Conservation (phyloP, 2,888 invertebrate species). For the Xestoiulus laeticollis region DNA sequence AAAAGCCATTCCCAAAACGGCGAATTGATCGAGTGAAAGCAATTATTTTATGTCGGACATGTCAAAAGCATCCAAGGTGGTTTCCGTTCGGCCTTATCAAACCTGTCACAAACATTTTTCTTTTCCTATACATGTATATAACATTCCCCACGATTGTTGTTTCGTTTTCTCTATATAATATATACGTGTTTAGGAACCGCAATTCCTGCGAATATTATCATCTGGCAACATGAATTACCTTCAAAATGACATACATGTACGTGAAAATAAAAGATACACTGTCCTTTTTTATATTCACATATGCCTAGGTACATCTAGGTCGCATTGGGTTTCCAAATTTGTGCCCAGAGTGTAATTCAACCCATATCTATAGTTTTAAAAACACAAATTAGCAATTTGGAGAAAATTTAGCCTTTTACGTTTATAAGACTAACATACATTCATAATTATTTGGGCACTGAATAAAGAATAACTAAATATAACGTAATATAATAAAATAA, state of each 20-base stretch:
- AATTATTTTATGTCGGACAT: conserved; percentile 8
- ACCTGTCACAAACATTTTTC: conserved; percentile 29
- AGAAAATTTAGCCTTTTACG: too few relatives aligned
- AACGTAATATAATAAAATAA: too few relatives aligned
- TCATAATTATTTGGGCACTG: too few relatives aligned
- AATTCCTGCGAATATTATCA: neutral
- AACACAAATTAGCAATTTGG: too few relatives aligned
- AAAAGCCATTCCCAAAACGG: neutral
- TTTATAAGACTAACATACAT: too few relatives aligned
- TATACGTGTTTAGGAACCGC: neutral
- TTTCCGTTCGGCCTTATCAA: conserved; percentile 34
- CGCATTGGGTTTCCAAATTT: neutral
- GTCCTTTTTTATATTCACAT: neutral
- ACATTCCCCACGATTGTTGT: neutral
- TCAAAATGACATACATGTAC: neutral
- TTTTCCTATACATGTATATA: neutral
- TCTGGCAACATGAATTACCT: neutral
- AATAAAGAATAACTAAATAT: too few relatives aligned
- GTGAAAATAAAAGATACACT: neutral
- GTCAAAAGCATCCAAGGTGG: conserved; percentile 12
- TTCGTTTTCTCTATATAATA: neutral
- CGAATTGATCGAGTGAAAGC: neutral
- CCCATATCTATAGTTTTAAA: too few relatives aligned
- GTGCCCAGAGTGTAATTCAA: too few relatives aligned
- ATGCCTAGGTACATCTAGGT: neutral